phyloP scores from a whole-genome alignment of 2,797 vertebrate genomes.

The Eleutherodactylus coqui region DNA sequence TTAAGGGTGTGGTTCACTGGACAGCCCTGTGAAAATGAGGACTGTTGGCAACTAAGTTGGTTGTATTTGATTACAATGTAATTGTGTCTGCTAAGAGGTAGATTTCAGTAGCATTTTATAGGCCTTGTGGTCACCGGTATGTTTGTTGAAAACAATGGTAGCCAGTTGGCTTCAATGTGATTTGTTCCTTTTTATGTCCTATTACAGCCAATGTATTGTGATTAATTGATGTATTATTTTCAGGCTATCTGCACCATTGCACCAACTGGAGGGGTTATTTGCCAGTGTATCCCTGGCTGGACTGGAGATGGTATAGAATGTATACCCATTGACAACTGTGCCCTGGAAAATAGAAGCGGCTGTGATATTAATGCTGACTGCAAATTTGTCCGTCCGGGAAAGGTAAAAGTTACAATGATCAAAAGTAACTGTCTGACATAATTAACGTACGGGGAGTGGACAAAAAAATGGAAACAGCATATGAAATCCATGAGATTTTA shows the following conservation, averaged over 20 bases:
- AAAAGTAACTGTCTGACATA: not conserved
- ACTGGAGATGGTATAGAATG: slow-evolving; percentile 87
- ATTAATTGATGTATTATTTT: not conserved
- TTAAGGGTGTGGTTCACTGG: not conserved
- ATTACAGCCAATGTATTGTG: not conserved
- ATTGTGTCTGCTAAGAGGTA: too few species aligned
- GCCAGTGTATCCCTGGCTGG: slow-evolving; percentile 88
- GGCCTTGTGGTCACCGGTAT: too few species aligned
- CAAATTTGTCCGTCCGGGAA: slow-evolving; percentile 82
- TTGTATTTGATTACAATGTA: not conserved
- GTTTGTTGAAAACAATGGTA: too few species aligned
- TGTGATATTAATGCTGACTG: slow-evolving; percentile 86
- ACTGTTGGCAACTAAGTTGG: not conserved
- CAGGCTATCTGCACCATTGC: slow-evolving; percentile 83
- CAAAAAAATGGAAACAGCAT: too few species aligned
- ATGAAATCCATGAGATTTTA: too few species aligned
- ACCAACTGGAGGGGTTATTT: slow-evolving; percentile 77
- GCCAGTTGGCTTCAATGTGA: not conserved
- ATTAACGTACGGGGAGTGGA: too few species aligned
- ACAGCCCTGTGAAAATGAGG: not conserved
- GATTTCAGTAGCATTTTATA: too few species aligned
- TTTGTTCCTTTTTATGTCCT: not conserved
- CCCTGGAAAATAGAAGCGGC: slow-evolving; percentile 79
- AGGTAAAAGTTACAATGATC: slow-evolving; percentile 75
- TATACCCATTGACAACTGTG: slow-evolving; percentile 88